Evolutionary conservation across 2,113 vertebrate genomes (phyloP), one percentile per base, ranked within the genome.

Genomic region (Trochalopteron elliotii): DNA sequence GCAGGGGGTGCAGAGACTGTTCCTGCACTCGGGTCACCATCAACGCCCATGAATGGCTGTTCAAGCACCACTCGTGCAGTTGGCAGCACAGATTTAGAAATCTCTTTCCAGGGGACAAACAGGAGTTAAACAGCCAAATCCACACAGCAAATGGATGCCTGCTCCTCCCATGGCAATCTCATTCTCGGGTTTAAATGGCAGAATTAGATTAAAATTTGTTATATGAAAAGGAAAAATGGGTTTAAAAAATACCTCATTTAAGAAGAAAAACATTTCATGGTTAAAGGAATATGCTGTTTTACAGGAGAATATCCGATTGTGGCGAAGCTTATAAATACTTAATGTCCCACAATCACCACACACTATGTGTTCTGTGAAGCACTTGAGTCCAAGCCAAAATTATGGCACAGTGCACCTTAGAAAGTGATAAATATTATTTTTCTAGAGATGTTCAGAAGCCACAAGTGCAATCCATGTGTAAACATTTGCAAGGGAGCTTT

Each of bases 201-300:
- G 88, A 97, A 97, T 96, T 94, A 90, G 92, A 97, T 97, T 96
- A 96, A 22, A 40, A 57, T 89, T 94, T 95, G 96, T 96, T 52
- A 95, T 71, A 88, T 84, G 80, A 94, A 93, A 95, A 78, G 44
- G 87, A 87, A 92, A 92, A 96, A 94, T 56, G 40, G 45, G 42
- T 75, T 96, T 96, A 5, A 87, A 94, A 93, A 95, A 78, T 75
- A 89, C 53, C 44, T 90, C 21, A 68, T 76, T 85, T 92, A 93
- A 83, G 76, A 86, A 77, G 69, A 23, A 65, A 90, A 87, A 64
- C 33, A 61, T 71, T 81, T 88, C 8, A 64, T 68, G 50, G 87
- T 83, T 90, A 96, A 97, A 93, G 35, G 61, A 90, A 91, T 87
- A 86, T 22, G 63, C 11, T 72, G 27, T 70, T 94, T 94, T 82